Percentiles rank a stretch among this genome's conserved stretches.
Conservation (phyloP, 2,888 invertebrate genomes). For the Ophion ventricosus region DNA sequence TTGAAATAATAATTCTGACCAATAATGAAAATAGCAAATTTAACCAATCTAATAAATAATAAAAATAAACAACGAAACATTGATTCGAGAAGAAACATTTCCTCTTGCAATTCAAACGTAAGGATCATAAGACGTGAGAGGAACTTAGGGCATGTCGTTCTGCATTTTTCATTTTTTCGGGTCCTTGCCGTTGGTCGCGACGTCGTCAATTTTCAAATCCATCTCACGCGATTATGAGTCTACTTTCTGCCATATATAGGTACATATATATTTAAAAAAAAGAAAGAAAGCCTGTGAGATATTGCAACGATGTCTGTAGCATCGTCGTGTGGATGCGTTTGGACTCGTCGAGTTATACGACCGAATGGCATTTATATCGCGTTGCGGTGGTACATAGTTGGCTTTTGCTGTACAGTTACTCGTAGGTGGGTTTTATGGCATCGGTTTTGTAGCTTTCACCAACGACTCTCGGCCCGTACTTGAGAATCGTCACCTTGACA, state of each 20-base stretch:
- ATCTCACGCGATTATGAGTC: not conserved
- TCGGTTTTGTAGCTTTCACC: conserved; percentile 58
- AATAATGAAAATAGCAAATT: too few species aligned
- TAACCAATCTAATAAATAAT: too few species aligned
- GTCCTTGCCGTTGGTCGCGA: not conserved
- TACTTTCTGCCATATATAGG: not conserved
- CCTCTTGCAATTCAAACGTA: too few species aligned
- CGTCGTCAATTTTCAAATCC: not conserved
- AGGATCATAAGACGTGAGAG: too few species aligned
- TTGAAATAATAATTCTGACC: too few species aligned
- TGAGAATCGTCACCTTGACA: conserved; percentile 76
- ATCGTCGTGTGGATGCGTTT: not conserved
- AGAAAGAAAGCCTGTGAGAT: not conserved
- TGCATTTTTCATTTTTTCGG: not conserved
- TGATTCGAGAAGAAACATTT: too few species aligned
- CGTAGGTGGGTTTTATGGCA: conserved; percentile 56
- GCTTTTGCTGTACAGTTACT: conserved; percentile 57
- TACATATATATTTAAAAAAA: not conserved
- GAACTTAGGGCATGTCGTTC: too few species aligned
- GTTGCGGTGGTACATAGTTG: conserved; percentile 32
- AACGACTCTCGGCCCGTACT: conserved; percentile 34
- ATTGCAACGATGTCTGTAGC: conserved; percentile 11
- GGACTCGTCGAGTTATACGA: conserved; percentile 44
- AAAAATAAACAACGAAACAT: too few species aligned
- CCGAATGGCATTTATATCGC: conserved; percentile 36